These are phyloP conservation scores for Plutella xylostella DNA, from an alignment of 2,888 invertebrate genomes.

Conservation along the genomic window DNA sequence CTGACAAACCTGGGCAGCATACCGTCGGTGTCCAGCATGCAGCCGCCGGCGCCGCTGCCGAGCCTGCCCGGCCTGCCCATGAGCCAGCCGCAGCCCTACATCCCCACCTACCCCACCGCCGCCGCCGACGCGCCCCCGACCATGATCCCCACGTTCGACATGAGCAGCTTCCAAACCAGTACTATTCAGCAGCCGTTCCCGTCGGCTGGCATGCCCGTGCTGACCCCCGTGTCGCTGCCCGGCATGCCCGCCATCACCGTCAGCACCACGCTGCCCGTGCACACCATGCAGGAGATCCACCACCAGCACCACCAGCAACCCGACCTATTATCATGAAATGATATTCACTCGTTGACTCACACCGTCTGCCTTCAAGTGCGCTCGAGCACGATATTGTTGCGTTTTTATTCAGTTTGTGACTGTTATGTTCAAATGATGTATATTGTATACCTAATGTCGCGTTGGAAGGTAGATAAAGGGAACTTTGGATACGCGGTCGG, in stretches of 20 bases:
- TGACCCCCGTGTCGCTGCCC: slow-evolving; percentile 78
- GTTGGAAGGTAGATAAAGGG: slow-evolving; percentile 21
- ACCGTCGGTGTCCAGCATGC: slow-evolving; percentile 60
- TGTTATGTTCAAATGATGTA: neutral
- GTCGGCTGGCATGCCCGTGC: slow-evolving; percentile 53
- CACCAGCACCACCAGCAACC: slow-evolving; percentile 57
- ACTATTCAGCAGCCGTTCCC: slow-evolving; percentile 42
- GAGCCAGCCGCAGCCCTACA: slow-evolving; percentile 66
- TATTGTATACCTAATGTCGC: neutral
- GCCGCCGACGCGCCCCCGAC: slow-evolving; percentile 33
- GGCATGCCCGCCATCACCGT: slow-evolving; percentile 87
- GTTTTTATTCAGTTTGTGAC: neutral
- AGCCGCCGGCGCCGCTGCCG: slow-evolving; percentile 64
- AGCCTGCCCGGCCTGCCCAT: slow-evolving; percentile 62
- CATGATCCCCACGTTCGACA: slow-evolving; percentile 55
- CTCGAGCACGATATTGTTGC: neutral
- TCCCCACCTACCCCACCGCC: slow-evolving; percentile 62
- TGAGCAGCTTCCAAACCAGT: slow-evolving; percentile 45
- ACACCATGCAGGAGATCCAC: slow-evolving; percentile 68
- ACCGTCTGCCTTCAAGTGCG: slow-evolving; percentile 1
- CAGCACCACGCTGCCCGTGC: slow-evolving; percentile 75
- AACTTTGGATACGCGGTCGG: neutral
- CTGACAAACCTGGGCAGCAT: slow-evolving; percentile 60
- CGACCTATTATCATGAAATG: slow-evolving; percentile 53
- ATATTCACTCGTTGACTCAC: neutral